Conservation (phyloP, 2,888 invertebrate genomes). For the Tachina grossa region DNA sequence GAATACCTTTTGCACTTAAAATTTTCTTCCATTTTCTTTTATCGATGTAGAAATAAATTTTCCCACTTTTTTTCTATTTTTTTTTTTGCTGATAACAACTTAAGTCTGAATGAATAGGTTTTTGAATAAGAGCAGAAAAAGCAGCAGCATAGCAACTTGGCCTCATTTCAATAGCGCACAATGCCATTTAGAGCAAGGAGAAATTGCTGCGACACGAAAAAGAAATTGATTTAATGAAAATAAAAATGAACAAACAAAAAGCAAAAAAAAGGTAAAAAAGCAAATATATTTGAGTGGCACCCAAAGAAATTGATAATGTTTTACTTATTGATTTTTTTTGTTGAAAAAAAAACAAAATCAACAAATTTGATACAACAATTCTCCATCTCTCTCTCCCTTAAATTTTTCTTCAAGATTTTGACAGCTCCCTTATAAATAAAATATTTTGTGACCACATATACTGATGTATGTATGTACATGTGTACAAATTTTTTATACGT, state of each 20-base stretch:
- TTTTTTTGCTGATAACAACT: conserved; percentile 16
- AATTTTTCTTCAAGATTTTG: background rate
- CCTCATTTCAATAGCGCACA: conserved; percentile 43
- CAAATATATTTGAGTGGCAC: conserved; percentile 34
- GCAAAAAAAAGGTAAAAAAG: background rate
- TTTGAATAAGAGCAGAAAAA: conserved; percentile 17
- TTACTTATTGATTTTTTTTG: conserved; percentile 50
- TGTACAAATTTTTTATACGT: background rate
- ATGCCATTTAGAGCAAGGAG: conserved; percentile 39
- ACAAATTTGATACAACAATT: conserved; percentile 36
- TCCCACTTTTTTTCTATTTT: conserved; percentile 1
- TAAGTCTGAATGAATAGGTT: conserved; percentile 43
- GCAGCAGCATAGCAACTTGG: conserved; percentile 38
- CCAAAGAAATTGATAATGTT: conserved; percentile 53
- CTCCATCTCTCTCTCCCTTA: conserved; percentile 10
- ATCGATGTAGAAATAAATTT: conserved; percentile 23
- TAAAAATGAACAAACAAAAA: background rate
- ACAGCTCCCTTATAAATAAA: background rate
- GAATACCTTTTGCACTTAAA: conserved; percentile 51
- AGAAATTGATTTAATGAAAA: conserved; percentile 27
- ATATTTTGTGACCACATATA: conserved; percentile 15
- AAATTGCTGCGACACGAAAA: conserved; percentile 20
- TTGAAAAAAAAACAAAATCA: conserved; percentile 7
- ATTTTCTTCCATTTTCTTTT: conserved; percentile 48
- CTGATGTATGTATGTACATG: background rate